A percentile compares a stretch with the other conserved stretches of the same genome.
Conservation (phyloP, 2,888 invertebrate species). For the Latrodectus hesperus region DNA sequence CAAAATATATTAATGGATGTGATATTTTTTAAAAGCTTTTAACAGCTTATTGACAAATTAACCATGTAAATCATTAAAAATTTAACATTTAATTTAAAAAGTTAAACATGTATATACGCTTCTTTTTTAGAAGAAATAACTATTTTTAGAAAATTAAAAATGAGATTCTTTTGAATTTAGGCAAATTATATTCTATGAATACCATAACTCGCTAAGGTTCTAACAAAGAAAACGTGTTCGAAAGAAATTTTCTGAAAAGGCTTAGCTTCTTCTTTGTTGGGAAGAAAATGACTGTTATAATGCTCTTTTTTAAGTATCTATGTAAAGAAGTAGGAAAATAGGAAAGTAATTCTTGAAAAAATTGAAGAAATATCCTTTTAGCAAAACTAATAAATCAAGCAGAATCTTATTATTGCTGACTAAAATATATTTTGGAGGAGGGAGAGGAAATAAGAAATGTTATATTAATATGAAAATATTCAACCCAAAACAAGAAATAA, state of each 20-base stretch:
- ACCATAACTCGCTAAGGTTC: not conserved
- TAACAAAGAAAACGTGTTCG: not conserved
- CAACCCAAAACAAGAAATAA: no score
- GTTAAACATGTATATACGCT: not conserved
- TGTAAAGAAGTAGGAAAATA: not conserved
- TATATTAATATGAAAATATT: no score
- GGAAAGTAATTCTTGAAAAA: not conserved
- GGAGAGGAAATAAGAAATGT: no score
- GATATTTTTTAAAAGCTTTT: no score
- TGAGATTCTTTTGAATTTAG: not conserved
- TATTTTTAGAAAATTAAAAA: not conserved
- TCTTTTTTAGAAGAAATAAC: not conserved
- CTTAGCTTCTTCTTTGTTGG: not conserved
- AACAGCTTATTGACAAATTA: no score
- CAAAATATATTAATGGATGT: no score
- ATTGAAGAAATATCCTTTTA: not conserved
- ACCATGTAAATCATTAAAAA: no score
- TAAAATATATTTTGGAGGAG: no score
- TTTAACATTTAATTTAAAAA: no score
- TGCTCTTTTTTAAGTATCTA: not conserved
- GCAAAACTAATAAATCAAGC: not conserved
- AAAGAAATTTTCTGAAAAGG: constrained; percentile 1
- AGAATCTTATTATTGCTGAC: no score
- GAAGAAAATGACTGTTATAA: not conserved
- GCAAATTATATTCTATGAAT: not conserved